Conservation (phyloP, 1,140 invertebrate species). For the Streblospio benedicti region DNA sequence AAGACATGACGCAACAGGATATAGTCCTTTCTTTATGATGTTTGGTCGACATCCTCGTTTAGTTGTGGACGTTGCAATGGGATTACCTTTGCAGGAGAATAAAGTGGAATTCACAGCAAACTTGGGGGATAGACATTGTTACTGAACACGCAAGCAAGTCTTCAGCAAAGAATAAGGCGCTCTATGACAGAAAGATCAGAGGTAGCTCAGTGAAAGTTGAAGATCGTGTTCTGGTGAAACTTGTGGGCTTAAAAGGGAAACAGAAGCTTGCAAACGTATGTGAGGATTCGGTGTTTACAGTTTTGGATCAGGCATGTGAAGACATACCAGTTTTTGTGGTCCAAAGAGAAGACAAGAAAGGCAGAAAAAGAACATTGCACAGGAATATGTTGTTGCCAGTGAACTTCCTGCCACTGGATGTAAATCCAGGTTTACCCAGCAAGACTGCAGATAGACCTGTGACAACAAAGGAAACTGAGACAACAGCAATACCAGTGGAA, state of each 20-base stretch:
- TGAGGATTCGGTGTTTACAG: neutral
- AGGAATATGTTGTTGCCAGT: no score
- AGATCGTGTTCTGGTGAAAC: neutral
- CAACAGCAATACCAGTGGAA: no score
- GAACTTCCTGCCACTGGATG: no score
- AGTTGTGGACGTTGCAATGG: slow-evolving; percentile 18
- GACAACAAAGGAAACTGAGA: no score
- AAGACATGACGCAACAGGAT: slow-evolving; percentile 21
- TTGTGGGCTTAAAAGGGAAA: neutral
- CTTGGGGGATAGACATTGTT: neutral
- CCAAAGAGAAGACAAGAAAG: neutral
- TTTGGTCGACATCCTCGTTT: slow-evolving; percentile 26
- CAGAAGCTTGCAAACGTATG: neutral
- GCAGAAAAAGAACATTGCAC: no score
- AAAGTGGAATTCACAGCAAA: neutral
- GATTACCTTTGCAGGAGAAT: neutral
- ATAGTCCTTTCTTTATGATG: slow-evolving; percentile 26
- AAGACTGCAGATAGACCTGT: no score
- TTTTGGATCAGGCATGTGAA: neutral
- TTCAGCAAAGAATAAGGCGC: neutral
- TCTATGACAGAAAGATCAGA: neutral
- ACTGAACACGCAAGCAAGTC: neutral
- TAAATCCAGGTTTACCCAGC: no score
- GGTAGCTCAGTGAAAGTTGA: neutral
- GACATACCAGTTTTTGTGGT: neutral